A percentile compares a stretch with the other conserved stretches of the same genome.
phyloP scores from a whole-genome alignment of 2,797 vertebrate species.

The Pristis pectinata region DNA sequence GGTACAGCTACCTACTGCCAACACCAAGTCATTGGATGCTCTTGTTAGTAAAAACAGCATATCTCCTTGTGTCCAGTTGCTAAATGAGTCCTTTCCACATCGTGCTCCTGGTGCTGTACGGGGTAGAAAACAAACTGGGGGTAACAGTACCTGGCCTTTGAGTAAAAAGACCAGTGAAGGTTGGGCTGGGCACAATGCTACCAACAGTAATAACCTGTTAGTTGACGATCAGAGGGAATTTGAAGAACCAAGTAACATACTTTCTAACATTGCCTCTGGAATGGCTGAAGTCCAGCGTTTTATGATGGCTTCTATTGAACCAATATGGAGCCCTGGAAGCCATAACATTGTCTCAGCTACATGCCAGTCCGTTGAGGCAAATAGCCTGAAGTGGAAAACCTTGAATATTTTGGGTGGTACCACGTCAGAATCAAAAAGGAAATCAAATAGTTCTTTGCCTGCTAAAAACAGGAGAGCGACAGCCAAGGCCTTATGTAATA shows the following conservation, averaged over 20 bases:
- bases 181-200: conserved; percentile 68
- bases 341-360: conserved; percentile 61
- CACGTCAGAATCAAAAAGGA: conserved; percentile 89
- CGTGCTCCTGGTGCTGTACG: conserved; percentile 49
- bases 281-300: conserved; percentile 99
- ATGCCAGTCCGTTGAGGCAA: conserved; percentile 84
- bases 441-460: conserved; percentile 59
- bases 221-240: conserved; percentile 96
- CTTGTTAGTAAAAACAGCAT: conserved; percentile 44
- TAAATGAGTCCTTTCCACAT: conserved; percentile 61
- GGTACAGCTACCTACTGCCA: conserved; percentile 56
- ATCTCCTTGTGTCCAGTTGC: conserved; percentile 56
- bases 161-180: conserved; percentile 60
- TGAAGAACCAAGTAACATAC: conserved; percentile 95
- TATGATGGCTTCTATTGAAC: conserved; percentile 99
- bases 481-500: conserved; percentile 73
- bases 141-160: conserved; percentile 72
- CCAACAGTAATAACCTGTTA: conserved; percentile 66
- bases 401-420: conserved; percentile 96
- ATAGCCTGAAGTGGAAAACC: conserved; percentile 97
- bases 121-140: conserved; percentile 54
- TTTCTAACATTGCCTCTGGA: conserved; percentile 97
- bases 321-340: conserved; percentile 77
- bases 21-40: conserved; percentile 50
- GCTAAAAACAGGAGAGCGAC: conserved; percentile 80